Conservation (phyloP, 2,113 vertebrate species). For the Ochotona princeps region DNA sequence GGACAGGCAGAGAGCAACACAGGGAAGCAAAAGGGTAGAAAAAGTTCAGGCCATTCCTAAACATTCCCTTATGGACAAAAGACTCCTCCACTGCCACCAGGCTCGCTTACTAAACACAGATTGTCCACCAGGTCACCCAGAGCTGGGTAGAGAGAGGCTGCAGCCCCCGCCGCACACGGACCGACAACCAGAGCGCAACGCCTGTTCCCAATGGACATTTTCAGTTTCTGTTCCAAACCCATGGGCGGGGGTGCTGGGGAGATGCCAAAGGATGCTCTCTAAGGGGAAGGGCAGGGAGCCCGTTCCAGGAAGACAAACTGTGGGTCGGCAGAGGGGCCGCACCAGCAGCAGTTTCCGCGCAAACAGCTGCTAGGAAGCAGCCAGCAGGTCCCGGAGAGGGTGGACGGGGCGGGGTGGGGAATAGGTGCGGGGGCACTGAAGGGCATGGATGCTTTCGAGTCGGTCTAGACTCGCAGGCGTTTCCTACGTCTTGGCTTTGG, state of each 20-base stretch:
- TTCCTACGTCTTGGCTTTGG: not conserved
- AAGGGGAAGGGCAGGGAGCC: not conserved
- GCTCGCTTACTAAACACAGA: not conserved
- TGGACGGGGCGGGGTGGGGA: not conserved
- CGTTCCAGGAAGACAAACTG: constrained; percentile 24
- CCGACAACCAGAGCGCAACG: too few species aligned
- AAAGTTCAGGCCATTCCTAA: not conserved
- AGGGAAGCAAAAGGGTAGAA: not conserved
- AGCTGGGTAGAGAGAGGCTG: too few species aligned
- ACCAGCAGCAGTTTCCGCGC: not conserved
- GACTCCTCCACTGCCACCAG: not conserved
- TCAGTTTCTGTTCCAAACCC: constrained; percentile 57
- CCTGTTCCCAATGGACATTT: not conserved
- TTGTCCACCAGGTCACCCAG: not conserved
- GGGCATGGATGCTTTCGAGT: not conserved
- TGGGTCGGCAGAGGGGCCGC: constrained; percentile 32
- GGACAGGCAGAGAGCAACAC: not conserved
- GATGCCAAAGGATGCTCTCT: constrained; percentile 43
- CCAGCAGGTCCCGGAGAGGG: not conserved
- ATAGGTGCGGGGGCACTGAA: not conserved
- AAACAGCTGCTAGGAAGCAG: not conserved
- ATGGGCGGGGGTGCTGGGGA: not conserved
- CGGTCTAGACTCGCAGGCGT: not conserved
- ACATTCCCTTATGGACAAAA: not conserved
- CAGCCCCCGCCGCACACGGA: too few species aligned